Conservation (phyloP, 2,888 invertebrate genomes). For the Cataglyphis altisquamis region DNA sequence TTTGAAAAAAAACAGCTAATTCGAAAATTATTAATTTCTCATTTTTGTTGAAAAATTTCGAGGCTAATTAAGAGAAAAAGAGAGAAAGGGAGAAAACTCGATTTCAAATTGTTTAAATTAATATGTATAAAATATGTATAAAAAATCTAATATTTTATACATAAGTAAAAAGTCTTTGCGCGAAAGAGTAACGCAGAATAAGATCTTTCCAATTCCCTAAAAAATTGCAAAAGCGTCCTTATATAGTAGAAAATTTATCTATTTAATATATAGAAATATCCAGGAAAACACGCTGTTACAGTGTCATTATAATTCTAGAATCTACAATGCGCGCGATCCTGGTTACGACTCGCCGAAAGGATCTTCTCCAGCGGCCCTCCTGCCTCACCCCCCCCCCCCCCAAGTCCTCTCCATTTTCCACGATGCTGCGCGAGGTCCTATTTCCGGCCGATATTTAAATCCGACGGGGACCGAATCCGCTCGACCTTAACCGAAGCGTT, state of each 20-base stretch:
- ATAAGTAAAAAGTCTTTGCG: not conserved
- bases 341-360: conserved; percentile 15
- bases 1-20: too few species aligned
- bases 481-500: conserved; percentile 54
- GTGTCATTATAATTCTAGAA: conserved; percentile 7
- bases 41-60: conserved; percentile 6
- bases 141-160: not conserved
- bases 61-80: not conserved
- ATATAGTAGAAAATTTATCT: conserved; percentile 3
- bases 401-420: not conserved
- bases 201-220: not conserved
- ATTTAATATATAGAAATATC: conserved; percentile 14
- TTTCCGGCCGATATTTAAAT: conserved; percentile 56
- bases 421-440: conserved; percentile 49
- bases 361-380: not conserved
- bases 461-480: conserved; percentile 49
- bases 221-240: not conserved
- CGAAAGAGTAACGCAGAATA: not conserved
- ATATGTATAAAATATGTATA: not conserved
- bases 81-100: not conserved
- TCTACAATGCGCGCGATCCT: conserved; percentile 17
- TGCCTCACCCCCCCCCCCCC: conserved; percentile 11
- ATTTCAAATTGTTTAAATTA: not conserved
- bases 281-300: not conserved
- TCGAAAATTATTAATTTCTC: not conserved